Conservation (phyloP, 2,797 vertebrate species). For the Sebastes itinus region DNA sequence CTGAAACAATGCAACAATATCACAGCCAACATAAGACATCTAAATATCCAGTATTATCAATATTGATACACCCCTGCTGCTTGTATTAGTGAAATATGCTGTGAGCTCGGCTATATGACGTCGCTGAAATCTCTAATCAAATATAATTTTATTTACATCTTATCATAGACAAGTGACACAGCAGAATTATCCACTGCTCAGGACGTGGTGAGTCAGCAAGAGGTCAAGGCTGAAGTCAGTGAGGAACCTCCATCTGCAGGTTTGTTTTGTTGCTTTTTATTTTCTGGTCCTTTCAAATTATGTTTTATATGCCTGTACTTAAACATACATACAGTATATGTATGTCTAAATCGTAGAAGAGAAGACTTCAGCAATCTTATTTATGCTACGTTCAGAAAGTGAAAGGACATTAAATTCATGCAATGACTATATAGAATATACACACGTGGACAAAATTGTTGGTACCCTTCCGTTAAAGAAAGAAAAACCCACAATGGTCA, state of each 20-base stretch:
- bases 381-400: neutral
- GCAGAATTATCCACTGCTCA: conserved; percentile 33
- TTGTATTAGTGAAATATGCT: neutral
- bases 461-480: no score
- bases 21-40: neutral
- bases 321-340: neutral
- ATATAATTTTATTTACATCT: neutral
- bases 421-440: neutral
- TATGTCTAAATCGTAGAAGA: neutral
- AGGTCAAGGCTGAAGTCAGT: neutral
- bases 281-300: neutral
- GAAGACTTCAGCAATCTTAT: neutral
- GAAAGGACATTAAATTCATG: neutral
- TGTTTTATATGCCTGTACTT: neutral
- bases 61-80: neutral
- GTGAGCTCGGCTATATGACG: neutral
- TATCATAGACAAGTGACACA: conserved; percentile 48
- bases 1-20: neutral
- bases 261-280: conserved; percentile 55
- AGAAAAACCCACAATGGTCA: no score
- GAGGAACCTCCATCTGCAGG: conserved; percentile 41
- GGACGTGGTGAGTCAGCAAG: conserved; percentile 48
- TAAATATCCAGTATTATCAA: neutral
- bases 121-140: neutral
- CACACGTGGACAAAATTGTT: no score